phyloP scores from a whole-genome alignment of 2,113 vertebrate genomes.

The Anolis carolinensis region DNA sequence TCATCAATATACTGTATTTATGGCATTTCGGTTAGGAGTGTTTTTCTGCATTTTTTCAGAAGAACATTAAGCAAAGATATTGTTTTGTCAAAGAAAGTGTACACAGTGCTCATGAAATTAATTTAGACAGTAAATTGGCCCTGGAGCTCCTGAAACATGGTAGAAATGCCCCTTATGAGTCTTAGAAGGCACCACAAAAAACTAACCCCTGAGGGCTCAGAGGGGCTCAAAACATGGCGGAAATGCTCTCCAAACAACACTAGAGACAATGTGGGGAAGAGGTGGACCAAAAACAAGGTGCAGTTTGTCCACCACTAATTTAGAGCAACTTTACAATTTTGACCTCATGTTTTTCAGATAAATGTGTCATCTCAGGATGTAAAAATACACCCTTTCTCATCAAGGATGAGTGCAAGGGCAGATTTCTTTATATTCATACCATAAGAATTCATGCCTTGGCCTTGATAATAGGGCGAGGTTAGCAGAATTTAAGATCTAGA shows the following conservation, averaged over 20 bases:
- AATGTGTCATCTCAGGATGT: background rate
- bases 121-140: background rate
- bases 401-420: too few relatives aligned
- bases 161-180: too few relatives aligned
- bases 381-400: too few relatives aligned
- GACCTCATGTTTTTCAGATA: background rate
- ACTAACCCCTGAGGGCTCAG: too few relatives aligned
- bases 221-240: too few relatives aligned
- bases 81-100: background rate
- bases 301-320: background rate
- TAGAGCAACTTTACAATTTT: background rate
- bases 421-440: background rate
- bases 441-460: background rate
- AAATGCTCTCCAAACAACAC: too few relatives aligned
- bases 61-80: background rate
- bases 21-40: background rate
- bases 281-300: too few relatives aligned
- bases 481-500: background rate
- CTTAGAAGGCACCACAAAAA: too few relatives aligned
- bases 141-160: too few relatives aligned
- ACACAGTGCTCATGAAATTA: background rate
- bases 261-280: too few relatives aligned
- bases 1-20: background rate
- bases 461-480: background rate
- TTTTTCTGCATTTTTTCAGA: background rate